These are phyloP conservation scores for Mustela lutreola DNA, from an alignment of 2,113 vertebrate species.

Conservation along the genomic window DNA sequence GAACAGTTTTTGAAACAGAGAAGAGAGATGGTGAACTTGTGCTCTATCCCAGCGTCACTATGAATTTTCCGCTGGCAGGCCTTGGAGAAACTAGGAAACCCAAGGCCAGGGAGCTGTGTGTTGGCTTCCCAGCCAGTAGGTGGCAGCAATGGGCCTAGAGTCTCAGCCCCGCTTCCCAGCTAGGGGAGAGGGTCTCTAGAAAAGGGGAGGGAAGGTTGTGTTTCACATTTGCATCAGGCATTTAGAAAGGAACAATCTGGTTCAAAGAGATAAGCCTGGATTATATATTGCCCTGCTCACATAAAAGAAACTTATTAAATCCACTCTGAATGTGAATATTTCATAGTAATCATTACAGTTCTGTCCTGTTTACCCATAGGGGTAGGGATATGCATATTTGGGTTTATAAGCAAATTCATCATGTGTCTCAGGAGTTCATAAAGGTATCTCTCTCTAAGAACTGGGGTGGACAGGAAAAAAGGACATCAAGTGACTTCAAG, in stretches of 20 bases:
- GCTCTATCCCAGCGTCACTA: neutral
- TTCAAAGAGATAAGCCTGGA: conserved; percentile 55
- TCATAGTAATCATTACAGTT: conserved; percentile 55
- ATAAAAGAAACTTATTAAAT: conserved; percentile 50
- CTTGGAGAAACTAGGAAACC: neutral
- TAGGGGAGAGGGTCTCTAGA: neutral
- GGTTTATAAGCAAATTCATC: conserved; percentile 36
- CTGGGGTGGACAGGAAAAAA: neutral
- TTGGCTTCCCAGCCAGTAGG: conserved; percentile 56
- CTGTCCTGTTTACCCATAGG: neutral
- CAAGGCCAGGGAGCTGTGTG: neutral
- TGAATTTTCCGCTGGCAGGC: neutral
- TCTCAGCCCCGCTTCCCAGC: neutral
- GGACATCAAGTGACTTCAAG: conserved; percentile 35
- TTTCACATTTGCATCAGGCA: conserved; percentile 37
- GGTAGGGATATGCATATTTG: neutral
- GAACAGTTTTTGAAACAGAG: conserved; percentile 20
- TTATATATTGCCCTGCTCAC: conserved; percentile 37
- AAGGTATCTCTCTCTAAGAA: neutral
- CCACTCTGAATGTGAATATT: conserved; percentile 31
- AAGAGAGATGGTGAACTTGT: neutral
- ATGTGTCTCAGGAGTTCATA: conserved; percentile 6
- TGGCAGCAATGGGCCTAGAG: conserved; percentile 50
- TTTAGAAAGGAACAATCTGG: conserved; percentile 39
- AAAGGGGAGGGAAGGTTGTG: neutral